These are phyloP conservation scores for Oryzias dopingdopingensis DNA, from an alignment of 2,797 vertebrate genomes.

Conservation along the genomic window DNA sequence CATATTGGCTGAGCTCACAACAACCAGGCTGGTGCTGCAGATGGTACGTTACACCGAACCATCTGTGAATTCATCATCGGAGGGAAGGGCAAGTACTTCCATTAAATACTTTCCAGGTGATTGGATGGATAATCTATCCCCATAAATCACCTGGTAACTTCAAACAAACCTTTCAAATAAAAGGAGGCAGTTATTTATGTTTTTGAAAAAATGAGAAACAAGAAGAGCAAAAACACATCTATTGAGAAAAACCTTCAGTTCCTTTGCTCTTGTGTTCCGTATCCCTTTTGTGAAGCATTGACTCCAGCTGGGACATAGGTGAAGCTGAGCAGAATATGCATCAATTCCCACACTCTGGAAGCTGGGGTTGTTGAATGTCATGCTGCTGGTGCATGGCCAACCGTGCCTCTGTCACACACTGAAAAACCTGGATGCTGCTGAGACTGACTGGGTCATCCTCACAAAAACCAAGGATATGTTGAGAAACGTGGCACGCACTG, in stretches of 20 bases:
- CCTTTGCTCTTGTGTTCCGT: too few relatives aligned
- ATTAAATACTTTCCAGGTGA: slow-evolving; percentile 5
- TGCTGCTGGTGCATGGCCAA: too few relatives aligned
- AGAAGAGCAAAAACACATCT: neutral
- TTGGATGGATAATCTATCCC: neutral
- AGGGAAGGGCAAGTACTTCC: neutral
- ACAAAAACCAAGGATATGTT: too few relatives aligned
- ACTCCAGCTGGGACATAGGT: neutral
- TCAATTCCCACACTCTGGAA: neutral
- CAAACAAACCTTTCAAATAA: neutral
- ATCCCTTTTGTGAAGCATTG: too few relatives aligned
- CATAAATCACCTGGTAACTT: neutral
- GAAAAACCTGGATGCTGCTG: too few relatives aligned
- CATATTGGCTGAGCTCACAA: too few relatives aligned
- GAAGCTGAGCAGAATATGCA: neutral
- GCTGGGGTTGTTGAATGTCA: neutral
- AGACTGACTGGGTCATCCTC: too few relatives aligned
- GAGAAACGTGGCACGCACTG: too few relatives aligned
- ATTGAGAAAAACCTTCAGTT: too few relatives aligned
- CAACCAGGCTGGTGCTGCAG: neutral
- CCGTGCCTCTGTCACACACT: too few relatives aligned
- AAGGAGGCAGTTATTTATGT: neutral
- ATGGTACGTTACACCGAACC: neutral
- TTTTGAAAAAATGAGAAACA: neutral
- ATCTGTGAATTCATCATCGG: neutral